These are phyloP conservation scores for Anastrepha ludens DNA, from an alignment of 1,140 invertebrate genomes.

Conservation along the genomic window DNA sequence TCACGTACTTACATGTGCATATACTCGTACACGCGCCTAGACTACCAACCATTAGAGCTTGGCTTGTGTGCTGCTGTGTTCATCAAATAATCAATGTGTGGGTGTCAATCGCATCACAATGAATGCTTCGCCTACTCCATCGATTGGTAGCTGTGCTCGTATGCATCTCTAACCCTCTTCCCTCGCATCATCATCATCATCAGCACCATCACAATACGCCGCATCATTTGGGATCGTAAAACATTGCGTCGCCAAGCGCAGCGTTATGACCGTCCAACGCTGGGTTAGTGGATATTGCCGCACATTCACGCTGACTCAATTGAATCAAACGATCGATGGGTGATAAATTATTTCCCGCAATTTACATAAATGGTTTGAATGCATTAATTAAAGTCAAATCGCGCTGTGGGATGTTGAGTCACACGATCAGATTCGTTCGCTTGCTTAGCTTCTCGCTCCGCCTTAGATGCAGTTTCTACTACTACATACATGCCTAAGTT, in stretches of 20 bases:
- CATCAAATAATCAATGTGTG: conserved; percentile 15
- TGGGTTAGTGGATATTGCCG: conserved; percentile 30
- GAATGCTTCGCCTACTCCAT: conserved; percentile 36
- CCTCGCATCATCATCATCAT: neutral
- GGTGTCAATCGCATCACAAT: conserved; percentile 41
- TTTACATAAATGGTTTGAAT: conserved; percentile 73
- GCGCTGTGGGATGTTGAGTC: conserved; percentile 58
- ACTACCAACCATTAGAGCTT: neutral
- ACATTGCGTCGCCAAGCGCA: neutral
- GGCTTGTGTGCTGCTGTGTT: neutral
- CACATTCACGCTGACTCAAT: conserved; percentile 37
- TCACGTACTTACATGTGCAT: too few relatives aligned
- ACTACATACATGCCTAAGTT: neutral
- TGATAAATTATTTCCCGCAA: conserved; percentile 74
- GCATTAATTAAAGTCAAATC: conserved; percentile 73
- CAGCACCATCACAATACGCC: neutral
- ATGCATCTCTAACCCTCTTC: neutral
- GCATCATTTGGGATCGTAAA: conserved; percentile 50
- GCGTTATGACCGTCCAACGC: neutral
- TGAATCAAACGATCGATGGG: conserved; percentile 61
- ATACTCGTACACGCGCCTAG: neutral
- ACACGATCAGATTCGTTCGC: conserved; percentile 49
- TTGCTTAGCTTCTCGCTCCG: conserved; percentile 9
- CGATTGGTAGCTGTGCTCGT: conserved; percentile 4
- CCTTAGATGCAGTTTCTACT: conserved; percentile 17